These are phyloP conservation scores for Myotis planiceps DNA, from an alignment of 2,797 vertebrate genomes.

Conservation along the genomic window DNA sequence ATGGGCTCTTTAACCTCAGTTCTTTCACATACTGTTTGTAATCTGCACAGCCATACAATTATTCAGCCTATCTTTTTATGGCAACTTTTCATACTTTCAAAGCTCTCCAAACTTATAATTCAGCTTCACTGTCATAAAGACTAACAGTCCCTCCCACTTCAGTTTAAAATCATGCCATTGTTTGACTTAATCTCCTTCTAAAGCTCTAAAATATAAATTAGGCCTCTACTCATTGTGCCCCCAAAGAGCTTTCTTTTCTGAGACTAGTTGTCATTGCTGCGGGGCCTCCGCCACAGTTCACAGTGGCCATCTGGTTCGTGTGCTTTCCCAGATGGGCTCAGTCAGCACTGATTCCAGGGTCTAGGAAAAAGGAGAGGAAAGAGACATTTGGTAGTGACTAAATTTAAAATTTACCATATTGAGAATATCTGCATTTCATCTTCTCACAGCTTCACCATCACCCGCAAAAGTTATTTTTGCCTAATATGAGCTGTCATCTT, in stretches of 20 bases:
- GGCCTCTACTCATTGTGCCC: slow-evolving; percentile 75
- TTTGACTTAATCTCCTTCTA: slow-evolving; percentile 83
- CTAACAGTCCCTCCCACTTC: slow-evolving; percentile 76
- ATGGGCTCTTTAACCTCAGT: slow-evolving; percentile 82
- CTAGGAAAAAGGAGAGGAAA: slow-evolving; percentile 8
- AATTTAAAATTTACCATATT: slow-evolving; percentile 52
- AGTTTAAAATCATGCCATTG: slow-evolving; percentile 80
- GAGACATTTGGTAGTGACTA: slow-evolving; percentile 52
- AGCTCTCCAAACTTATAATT: slow-evolving; percentile 83
- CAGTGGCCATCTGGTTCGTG: slow-evolving; percentile 81
- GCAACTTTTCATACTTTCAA: slow-evolving; percentile 84
- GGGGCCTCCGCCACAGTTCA: slow-evolving; percentile 62
- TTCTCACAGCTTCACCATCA: slow-evolving; percentile 29
- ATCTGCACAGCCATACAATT: slow-evolving; percentile 64
- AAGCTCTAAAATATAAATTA: slow-evolving; percentile 85
- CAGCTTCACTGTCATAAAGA: slow-evolving; percentile 81
- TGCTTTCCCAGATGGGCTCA: slow-evolving; percentile 67
- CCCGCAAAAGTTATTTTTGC: slow-evolving; percentile 23
- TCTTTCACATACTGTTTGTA: slow-evolving; percentile 80
- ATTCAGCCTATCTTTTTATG: slow-evolving; percentile 71
- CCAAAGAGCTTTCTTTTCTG: slow-evolving; percentile 79
- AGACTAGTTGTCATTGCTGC: background rate
- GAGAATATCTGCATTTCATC: slow-evolving; percentile 17
- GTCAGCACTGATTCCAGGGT: slow-evolving; percentile 32
- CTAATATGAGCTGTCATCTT: background rate